Evolutionary conservation across 2,797 vertebrate genomes (phyloP), one percentile per base, ranked within the genome.

Genomic region (Diplodus puntazzo): DNA sequence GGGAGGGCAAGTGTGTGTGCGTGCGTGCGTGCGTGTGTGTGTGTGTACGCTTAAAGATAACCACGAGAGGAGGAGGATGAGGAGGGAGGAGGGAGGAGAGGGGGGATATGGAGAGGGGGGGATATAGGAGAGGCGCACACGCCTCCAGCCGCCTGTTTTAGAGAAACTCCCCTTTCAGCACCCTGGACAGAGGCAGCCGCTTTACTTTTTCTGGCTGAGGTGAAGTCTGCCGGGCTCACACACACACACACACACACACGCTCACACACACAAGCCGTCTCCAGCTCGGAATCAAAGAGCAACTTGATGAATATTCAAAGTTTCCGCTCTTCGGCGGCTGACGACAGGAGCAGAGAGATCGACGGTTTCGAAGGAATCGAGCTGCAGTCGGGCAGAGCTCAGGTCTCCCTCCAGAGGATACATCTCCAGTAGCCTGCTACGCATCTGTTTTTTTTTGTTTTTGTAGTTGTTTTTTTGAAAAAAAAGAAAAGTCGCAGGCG

Each of bases 91-190:
- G 42, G 30, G 30, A 8, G 6, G 30, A 6, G 30, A 34, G 30
- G 30, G 30, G n/a, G n/a, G n/a, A n/a, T n/a, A n/a, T n/a, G n/a
- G n/a, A n/a, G n/a, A n/a, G n/a, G n/a, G 61, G 70, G 50, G 73
- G 61, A 60, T 71, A 71, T 60, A 60, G 60, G 61, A 75, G 82
- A 70, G 49, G 25, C 85, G 77, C 85, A 90, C 88, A 88, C 90
- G 79, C 88, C 87, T 82, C 61, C 77, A 50, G 72, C 72, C 86
- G 72, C 72, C 86, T 48, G 75, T n/a, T 49, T 85, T 34, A 72
- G 78, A 91, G 88, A 83, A 89, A 91, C 91, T 88, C 86, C 90
- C 83, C 86, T 60, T 95, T 95, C 96, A 97, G 96, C 91, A 96
- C 96, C 94, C 69, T 86, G 95, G 95, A 96, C 95, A 96, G 94